phyloP scores from a whole-genome alignment of 1,140 invertebrate species.

The Psix sp. region DNA sequence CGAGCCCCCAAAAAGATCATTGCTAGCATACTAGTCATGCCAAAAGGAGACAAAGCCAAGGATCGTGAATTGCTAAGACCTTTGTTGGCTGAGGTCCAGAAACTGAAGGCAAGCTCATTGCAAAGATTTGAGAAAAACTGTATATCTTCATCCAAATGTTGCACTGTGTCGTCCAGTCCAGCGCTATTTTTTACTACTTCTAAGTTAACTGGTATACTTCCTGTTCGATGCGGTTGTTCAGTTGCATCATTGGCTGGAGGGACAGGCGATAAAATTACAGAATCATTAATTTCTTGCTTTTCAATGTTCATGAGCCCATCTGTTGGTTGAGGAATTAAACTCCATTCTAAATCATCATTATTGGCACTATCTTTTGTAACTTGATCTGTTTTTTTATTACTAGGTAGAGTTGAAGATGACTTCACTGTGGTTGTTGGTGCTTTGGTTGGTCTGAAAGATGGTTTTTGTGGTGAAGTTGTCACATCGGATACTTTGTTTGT shows the following conservation, averaged over 20 bases:
- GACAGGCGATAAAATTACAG: constrained; percentile 45
- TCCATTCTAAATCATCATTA: constrained; percentile 65
- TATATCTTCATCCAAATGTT: constrained; percentile 83
- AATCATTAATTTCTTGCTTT: constrained; percentile 62
- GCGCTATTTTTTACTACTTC: constrained; percentile 64
- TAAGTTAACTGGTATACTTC: constrained; percentile 57
- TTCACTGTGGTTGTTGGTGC: constrained; percentile 4
- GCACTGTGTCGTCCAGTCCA: constrained; percentile 85
- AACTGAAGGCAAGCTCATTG: constrained; percentile 89
- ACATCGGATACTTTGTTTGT: constrained; percentile 15
- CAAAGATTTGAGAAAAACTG: constrained; percentile 84
- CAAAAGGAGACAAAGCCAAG: constrained; percentile 90
- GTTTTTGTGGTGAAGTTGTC: constrained; percentile 5
- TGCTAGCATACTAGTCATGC: constrained; percentile 87
- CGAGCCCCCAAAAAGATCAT: constrained; percentile 92
- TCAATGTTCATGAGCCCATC: constrained; percentile 43
- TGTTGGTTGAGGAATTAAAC: constrained; percentile 65
- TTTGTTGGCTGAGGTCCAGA: constrained; percentile 84
- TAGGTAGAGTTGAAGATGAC: constrained; percentile 3
- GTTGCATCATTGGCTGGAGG: constrained; percentile 15
- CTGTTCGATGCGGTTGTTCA: constrained; percentile 43
- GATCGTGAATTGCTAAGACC: constrained; percentile 85
- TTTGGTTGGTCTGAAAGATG: constrained; percentile 26
- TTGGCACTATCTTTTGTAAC: constrained; percentile 9
- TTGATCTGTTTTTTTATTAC: constrained; percentile 36